Evolutionary conservation across 2,888 invertebrate species (phyloP), one percentile per base, ranked within the genome.

Genomic region (Napeogenes inachia): DNA sequence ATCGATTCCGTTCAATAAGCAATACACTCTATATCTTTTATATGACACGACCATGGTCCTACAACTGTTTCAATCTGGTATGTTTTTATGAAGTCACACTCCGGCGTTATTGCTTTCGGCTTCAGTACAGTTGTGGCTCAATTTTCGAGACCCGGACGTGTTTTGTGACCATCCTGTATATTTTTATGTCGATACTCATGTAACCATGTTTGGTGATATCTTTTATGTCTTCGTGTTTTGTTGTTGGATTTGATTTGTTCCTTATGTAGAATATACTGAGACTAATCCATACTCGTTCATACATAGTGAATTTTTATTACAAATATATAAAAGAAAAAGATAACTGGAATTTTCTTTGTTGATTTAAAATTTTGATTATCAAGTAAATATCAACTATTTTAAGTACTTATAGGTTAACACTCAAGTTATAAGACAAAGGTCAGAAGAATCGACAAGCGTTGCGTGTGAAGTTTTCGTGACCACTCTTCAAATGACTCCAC

Each of bases 41-140:
- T 12, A 42, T 42, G 42, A 42, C 12, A 42, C 42, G 10, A 42
- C 42, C 42, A 10, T 10, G 10, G 42, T 21, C 42, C 0, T 42
- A 6, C 50, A 50, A 56, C 53, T 45, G 46, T 59, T 62, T 57
- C 54, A 59, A 59, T 64, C 57, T 54, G 61, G 54, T 45, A 10
- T 56, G 30, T 33, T 55, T 59, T 59, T 62, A 64, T 62, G 59
- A 56, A 54, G 54, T 47, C 42, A 53, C 57, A 54, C 61, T 57
- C 57, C 55, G 57, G 35, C 59, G 54, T 62, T 60, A 62, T 65
- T 65, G 50, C 64, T 61, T 59, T 62, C 57, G 55, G 50, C 45
- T 54, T 47, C 55, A 54, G 46, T 38, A 55, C 54, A 54, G 38
- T 55, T 57, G 57, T n/a, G 64, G 50, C 59, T 56, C 61, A 50